Base-by-base conservation (phyloP, 2,797 vertebrate genomes). In the Pipistrellus pipistrellus region DNA sequence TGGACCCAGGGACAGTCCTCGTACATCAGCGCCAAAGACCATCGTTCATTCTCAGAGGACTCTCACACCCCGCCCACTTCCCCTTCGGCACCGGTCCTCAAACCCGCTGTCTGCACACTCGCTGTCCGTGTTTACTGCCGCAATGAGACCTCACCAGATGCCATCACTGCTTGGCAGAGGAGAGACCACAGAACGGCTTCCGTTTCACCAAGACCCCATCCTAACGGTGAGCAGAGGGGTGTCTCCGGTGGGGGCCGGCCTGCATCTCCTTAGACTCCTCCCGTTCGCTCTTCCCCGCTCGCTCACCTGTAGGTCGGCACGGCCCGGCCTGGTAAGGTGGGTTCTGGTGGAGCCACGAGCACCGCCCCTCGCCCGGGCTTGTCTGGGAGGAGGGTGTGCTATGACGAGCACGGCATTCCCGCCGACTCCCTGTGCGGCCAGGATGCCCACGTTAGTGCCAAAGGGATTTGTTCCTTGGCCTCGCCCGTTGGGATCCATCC, bases 21-120 rank as follows among this genome's bases (percentile, higher is more conserved):
- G n/a, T 15, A 72, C n/a, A 18, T 75, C 23, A 66, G 18, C 13
- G n/a, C n/a, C 6, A 30, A 41, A 85, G 32, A 10, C 46, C 44
- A 18, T 7, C 18, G 23, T 8, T 8, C 4, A 25, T 23, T n/a
- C 23, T 59, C 38, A 4, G 20, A 55, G 25, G 12, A 27, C 44
- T 8, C 2, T 27, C 38, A 9, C 12, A 21, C 4, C 7, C 17
- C 3, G 0, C 4, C 6, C 4, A 27, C 64, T 4, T 0, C 23
- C 18, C 0, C 20, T 8, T 4, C 51, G 9, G n/a, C 35, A 4
- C 55, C 3, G 6, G 6, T 0, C 15, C 27, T 13, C 17, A 9
- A 3, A 38, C 23, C 23, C 30, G 6, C 11, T 35, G 18, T 6
- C 32, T 10, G 4, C 4, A 4, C 6, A 3, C 3, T 2, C 35